Evolutionary conservation across 2,113 vertebrate genomes (phyloP), one percentile per base, ranked within the genome.

Genomic region (Clarias gariepinus): DNA sequence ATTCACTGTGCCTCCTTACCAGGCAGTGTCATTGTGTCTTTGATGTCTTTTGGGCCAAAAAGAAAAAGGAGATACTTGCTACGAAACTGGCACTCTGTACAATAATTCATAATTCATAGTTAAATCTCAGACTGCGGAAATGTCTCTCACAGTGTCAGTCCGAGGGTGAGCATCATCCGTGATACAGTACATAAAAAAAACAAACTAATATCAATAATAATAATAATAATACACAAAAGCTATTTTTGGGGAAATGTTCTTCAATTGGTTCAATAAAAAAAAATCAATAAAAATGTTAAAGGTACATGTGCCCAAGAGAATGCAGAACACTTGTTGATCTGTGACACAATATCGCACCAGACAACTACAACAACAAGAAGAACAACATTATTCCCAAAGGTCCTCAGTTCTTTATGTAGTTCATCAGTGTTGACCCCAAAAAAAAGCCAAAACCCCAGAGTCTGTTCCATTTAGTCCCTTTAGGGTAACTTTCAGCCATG

Each of bases 331-430:
- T 86, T 28, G 69, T 53, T 47, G 68, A 77, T 64, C 30, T 77
- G 33, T 33, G 86, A 84, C 64, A 81, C 19, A 53, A 89, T 95
- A 94, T 94, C 95, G 94, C 94, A 94, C 93, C 87, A 89, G 86
- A 68, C 25, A 18, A 73, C 61, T 71, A 80, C 2, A 55, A 77
- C 74, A 60, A 81, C 21, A 63, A 12, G 18, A 89, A 80, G 0
- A 36, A 74, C 71, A 30, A 53, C 33, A 68, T 52, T 9, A 11
- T 82, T 64, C 58, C 81, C 25, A 47, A 41, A 47, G 33, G 25
- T 2, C 63, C 33, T 58, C 55, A 52, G 7, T 63, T 82, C 60
- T 33, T 77, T 47, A 83, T 76, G 12, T 63, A 58, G 47, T 47
- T 47, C 47, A 47, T 47, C 47, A 82, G 12, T 71, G 55, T 57